phyloP scores from a whole-genome alignment of 53 echinoderm and acorn worm species.

The Zoroaster sp. region DNA sequence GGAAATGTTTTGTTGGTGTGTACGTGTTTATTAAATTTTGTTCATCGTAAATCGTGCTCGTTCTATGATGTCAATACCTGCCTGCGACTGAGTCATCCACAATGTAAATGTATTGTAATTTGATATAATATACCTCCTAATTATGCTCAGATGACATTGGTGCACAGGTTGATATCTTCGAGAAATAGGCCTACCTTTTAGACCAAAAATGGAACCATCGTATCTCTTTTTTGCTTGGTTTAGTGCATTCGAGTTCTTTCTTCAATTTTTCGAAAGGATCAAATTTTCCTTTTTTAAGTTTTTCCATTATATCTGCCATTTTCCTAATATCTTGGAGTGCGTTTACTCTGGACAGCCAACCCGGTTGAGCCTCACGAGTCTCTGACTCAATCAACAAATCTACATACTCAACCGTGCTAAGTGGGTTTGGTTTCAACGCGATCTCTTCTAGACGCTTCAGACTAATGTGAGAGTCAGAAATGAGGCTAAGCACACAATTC shows the following conservation, averaged over 20 bases:
- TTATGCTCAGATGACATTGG: too few relatives aligned
- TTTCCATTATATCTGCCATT: constrained; percentile 57
- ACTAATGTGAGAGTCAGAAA: constrained; percentile 39
- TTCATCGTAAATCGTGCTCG: too few relatives aligned
- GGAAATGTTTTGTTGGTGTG: too few relatives aligned
- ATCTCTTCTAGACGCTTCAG: constrained; percentile 64
- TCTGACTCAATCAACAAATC: constrained; percentile 60
- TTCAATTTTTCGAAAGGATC: constrained; percentile 48
- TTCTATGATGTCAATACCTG: too few relatives aligned
- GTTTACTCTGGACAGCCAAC: constrained; percentile 49
- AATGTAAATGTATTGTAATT: too few relatives aligned
- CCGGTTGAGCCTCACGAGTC: constrained; percentile 18
- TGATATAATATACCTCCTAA: too few relatives aligned
- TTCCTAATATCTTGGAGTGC: constrained; percentile 50
- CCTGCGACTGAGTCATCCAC: too few relatives aligned
- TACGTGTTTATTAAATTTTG: too few relatives aligned
- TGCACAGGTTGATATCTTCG: too few relatives aligned
- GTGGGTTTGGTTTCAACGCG: constrained; percentile 58
- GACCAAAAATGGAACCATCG: constrained; percentile 6
- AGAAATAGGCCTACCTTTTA: too few relatives aligned
- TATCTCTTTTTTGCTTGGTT: not conserved
- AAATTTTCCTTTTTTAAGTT: constrained; percentile 44
- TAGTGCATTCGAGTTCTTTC: not conserved
- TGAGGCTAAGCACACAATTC: constrained; percentile 20
- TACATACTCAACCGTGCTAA: constrained; percentile 59